Conservation (phyloP, 2,113 vertebrate species). For the Tupaia tana region DNA sequence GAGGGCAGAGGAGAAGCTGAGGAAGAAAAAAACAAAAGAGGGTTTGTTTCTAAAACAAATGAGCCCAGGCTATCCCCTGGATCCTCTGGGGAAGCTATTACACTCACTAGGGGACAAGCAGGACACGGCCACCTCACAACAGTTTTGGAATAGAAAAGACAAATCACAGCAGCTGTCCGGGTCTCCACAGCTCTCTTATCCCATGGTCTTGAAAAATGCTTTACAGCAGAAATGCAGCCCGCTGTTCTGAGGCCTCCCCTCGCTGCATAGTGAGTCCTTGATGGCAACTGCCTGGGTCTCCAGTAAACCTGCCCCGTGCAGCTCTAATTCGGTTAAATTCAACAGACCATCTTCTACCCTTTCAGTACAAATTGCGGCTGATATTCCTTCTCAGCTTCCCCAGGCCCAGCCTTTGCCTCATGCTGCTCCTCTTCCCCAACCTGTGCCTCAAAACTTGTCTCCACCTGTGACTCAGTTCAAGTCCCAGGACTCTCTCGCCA, state of each 20-base stretch:
- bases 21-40: neutral
- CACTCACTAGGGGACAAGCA: neutral
- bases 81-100: neutral
- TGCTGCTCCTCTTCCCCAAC: fast-evolving
- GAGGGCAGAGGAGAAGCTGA: neutral
- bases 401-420: neutral
- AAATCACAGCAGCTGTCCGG: too few species aligned
- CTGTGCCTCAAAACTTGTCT: too few species aligned
- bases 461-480: neutral
- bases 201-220: fast-evolving
- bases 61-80: too few species aligned
- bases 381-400: neutral
- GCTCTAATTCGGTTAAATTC: neutral
- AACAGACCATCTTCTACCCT: neutral
- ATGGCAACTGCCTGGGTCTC: neutral
- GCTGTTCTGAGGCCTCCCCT: neutral
- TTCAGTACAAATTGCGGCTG: fast-evolving
- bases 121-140: neutral
- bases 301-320: neutral
- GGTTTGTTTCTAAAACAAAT: too few species aligned
- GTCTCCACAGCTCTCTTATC: neutral
- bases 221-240: neutral
- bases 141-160: neutral
- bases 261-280: conserved; percentile 11
- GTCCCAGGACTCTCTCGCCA: neutral